phyloP scores from a whole-genome alignment of 2,888 invertebrate species.

The Cerceris rybyensis region DNA sequence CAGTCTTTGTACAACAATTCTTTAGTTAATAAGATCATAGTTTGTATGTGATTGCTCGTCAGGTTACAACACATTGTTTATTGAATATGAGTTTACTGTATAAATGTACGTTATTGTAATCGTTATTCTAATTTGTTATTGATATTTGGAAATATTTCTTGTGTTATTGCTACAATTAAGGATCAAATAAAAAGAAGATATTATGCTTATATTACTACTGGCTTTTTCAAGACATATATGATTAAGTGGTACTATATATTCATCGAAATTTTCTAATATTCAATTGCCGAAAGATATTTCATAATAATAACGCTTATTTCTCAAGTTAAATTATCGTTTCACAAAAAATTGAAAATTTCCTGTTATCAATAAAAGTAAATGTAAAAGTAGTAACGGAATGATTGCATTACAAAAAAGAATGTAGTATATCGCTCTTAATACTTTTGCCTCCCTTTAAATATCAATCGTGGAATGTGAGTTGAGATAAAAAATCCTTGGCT shows the following conservation, averaged over 20 bases:
- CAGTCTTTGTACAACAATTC: constrained; percentile 43
- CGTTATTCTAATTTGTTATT: background rate
- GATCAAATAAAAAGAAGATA: constrained; percentile 1
- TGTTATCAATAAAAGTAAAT: background rate
- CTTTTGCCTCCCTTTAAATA: no score
- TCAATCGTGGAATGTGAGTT: constrained; percentile 27
- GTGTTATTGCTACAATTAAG: constrained; percentile 16
- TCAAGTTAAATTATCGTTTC: background rate
- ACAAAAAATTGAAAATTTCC: background rate
- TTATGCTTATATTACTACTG: background rate
- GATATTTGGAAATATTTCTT: constrained; percentile 10
- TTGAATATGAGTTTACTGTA: constrained; percentile 3
- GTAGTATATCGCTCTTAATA: no score
- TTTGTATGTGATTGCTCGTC: background rate
- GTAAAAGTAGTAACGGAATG: constrained; percentile 14
- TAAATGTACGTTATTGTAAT: background rate
- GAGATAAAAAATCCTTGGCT: background rate
- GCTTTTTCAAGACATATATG: constrained; percentile 5
- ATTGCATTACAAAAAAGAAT: background rate
- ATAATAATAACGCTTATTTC: constrained; percentile 1
- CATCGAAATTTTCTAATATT: constrained; percentile 1
- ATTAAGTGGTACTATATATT: constrained; percentile 12
- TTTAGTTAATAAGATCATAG: constrained; percentile 2
- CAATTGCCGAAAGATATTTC: background rate
- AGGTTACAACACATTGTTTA: background rate